Evolutionary conservation across 2,797 vertebrate genomes (phyloP).

Genomic region (Oreortyx pictus): DNA sequence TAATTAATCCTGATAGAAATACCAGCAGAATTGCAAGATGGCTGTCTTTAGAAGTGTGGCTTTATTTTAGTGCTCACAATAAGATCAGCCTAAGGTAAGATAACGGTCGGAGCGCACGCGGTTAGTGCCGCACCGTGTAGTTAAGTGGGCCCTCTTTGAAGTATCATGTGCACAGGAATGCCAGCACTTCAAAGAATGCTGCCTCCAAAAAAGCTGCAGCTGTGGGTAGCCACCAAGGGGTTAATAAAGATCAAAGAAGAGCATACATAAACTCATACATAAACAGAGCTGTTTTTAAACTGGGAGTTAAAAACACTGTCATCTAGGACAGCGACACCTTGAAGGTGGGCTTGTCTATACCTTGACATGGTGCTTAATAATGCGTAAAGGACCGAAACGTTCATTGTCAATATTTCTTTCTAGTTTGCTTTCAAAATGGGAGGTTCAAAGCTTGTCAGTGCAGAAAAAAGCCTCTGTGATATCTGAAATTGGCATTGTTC

Average conservation of each 20-base stretch:
- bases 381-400: background rate
- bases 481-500: background rate
- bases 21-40: background rate
- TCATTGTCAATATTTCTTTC: background rate
- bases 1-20: background rate
- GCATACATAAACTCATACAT: constrained; percentile 6
- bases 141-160: constrained; percentile 41
- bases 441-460: constrained; percentile 38
- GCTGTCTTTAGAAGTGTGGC: background rate
- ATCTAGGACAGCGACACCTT: constrained; percentile 19
- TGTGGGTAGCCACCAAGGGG: constrained; percentile 42
- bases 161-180: constrained; percentile 15
- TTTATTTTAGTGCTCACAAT: constrained; percentile 10
- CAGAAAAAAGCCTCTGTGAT: background rate
- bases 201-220: background rate
- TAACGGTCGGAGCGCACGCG: background rate
- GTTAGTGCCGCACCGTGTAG: background rate
- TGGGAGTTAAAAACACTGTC: constrained; percentile 4
- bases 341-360: constrained; percentile 26
- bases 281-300: constrained; percentile 50
- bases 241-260: constrained; percentile 69
- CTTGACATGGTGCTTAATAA: background rate
- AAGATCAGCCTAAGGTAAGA: constrained; percentile 11
- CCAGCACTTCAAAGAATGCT: constrained; percentile 61
- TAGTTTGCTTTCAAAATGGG: constrained; percentile 27